Base-by-base conservation (phyloP, 1,140 invertebrate genomes). In the Caenorhabditis briggsae region DNA sequence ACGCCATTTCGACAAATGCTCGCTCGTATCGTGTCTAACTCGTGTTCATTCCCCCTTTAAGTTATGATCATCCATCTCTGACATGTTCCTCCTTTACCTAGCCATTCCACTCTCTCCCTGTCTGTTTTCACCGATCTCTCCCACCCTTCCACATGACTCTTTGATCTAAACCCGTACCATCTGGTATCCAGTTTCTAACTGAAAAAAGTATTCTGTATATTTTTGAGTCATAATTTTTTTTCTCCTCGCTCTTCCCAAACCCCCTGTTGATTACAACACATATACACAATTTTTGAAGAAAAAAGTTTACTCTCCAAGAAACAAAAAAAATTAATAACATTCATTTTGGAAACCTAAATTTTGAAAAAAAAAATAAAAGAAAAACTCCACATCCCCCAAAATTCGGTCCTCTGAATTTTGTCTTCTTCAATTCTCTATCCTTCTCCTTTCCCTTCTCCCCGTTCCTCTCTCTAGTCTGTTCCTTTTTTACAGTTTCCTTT, bases 11-110 rank as follows among this genome's bases (percentile, higher is more conserved):
- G 41, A 70, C 86, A 53, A 84, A 83, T 58, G 64, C 86, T 64
- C 86, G 86, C 16, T 87, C 86, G 50, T 87, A 87, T 78, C 82
- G 86, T 50, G 86, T 87, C 65, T 87, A 64, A 87, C 56, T 46
- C 82, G 82, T 83, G 55, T 64, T 64, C 18, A 5, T 46, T 50
- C 83, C n/a, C 20, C 0, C 20, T 50, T 14, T 53, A 50, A 84
- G 0, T 78, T 78, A 78, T 78, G 46, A 50, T 50, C 20, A 50
- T 78, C 50, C 43, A 20, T 46, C 23, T 25, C 11, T 11, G 16
- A 11, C 70, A 18, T 48, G 25, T 78, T 70, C 16, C 7, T 70
- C 5, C n/a, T n/a, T n/a, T 25, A 43, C 6, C 50, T 78, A 78
- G 70, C 18, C 70, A 50, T 46, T n/a, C 41, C 33, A 14, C 50